phyloP scores from a whole-genome alignment of 2,797 vertebrate genomes.

The Schizopygopsis malacanthus region DNA sequence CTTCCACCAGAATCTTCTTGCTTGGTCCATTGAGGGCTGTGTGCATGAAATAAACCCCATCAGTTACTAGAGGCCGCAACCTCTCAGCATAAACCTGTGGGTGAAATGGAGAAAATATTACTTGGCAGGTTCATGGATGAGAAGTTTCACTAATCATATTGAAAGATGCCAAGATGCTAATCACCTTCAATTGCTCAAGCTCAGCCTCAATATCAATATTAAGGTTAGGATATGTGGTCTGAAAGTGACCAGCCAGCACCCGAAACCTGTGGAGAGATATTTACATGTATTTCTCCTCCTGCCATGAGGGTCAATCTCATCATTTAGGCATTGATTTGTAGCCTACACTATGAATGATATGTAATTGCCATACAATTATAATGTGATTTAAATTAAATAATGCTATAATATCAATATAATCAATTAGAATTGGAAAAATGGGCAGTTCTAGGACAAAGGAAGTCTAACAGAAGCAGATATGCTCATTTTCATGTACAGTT shows the following conservation, averaged over 20 bases:
- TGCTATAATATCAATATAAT: neutral
- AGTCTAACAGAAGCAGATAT: neutral
- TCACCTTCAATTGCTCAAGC: conserved; percentile 82
- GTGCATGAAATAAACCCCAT: conserved; percentile 86
- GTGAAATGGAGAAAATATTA: neutral
- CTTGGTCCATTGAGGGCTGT: conserved; percentile 80
- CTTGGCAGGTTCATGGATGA: neutral
- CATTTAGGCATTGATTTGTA: neutral
- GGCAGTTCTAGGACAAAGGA: neutral
- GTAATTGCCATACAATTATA: neutral
- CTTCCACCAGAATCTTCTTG: conserved; percentile 86
- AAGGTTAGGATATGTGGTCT: conserved; percentile 80
- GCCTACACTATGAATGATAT: neutral
- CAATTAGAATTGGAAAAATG: neutral
- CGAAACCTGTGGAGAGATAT: conserved; percentile 72
- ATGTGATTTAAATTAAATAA: neutral
- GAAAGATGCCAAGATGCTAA: neutral
- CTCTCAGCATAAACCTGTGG: conserved; percentile 75
- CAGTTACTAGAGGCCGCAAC: conserved; percentile 81
- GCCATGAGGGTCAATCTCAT: neutral
- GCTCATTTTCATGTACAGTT: neutral
- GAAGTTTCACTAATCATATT: neutral
- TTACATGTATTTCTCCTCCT: neutral
- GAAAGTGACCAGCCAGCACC: conserved; percentile 80
- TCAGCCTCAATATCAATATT: conserved; percentile 77